Base-by-base conservation (phyloP, 2,797 vertebrate genomes). In the Morus bassanus region DNA sequence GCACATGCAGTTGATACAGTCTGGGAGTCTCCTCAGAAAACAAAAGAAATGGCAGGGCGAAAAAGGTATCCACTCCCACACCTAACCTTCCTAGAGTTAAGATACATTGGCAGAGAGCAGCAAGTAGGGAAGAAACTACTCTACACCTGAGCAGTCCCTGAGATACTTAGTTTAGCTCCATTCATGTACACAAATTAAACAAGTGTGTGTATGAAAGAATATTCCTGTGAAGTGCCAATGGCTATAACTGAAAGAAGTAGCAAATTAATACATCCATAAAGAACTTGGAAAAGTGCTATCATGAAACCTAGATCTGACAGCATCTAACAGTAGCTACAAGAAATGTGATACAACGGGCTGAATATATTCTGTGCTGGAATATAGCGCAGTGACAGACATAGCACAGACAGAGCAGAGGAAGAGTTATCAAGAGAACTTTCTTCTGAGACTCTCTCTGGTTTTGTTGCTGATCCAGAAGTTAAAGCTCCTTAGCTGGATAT, bases 401-500 rank as follows among this genome's bases (percentile, higher is more conserved):
- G 78, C 74, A 82, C 25, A 72, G 83, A 51, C 43, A 78, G 21
- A 75, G n/a, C n/a, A 91, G 68, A 72, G 74, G 35, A 89, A 61
- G 41, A 94, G 45, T 60, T 79, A 82, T 65, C 69, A 57, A 16
- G 2, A 74, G 37, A 91, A 91, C 13, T 73, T 92, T 56, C 70
- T 78, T 86, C 74, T 24, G 16, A 92, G 27, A 45, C 35, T 64
- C 9, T 37, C 18, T 79, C 59, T 73, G 39, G 7, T 51, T 63
- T 88, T 86, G 39, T 30, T 88, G 28, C 53, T 65, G 31, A 72
- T 81, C 19, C 51, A 74, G 21, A 82, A 84, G 39, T 64, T 79
- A 83, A 91, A 85, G 43, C 33, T 68, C 33, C 25, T 46, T 68
- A 70, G 27, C 41, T 64, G n/a, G 37, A 61, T 54, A 61, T 18